A percentile compares a stretch with the other conserved stretches of the same genome.
phyloP scores from a whole-genome alignment of 2,797 vertebrate species.

The Clarias laeviceps region DNA sequence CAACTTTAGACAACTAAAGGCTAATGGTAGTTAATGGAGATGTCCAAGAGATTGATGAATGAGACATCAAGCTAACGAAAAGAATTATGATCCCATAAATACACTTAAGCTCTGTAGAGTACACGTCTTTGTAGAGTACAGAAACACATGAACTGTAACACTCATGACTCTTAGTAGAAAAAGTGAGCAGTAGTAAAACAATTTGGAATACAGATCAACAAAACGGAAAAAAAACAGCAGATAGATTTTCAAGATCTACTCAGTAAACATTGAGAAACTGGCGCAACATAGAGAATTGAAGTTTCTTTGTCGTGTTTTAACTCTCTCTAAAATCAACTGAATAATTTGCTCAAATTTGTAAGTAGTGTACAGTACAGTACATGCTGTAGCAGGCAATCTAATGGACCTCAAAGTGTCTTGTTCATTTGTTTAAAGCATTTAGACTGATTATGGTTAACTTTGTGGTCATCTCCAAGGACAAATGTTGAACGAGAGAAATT shows the following conservation, averaged over 20 bases:
- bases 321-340: slow-evolving; percentile 17
- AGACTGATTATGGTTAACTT: not conserved
- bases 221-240: not conserved
- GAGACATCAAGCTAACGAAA: not conserved
- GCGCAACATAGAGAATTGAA: not conserved
- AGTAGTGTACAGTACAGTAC: too few relatives aligned
- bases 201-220: not conserved
- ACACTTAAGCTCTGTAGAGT: not conserved
- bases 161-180: not conserved
- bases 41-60: not conserved
- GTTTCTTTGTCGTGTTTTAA: not conserved
- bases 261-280: not conserved
- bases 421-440: not conserved
- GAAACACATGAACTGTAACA: slow-evolving; percentile 1
- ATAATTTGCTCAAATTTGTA: not conserved
- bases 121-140: not conserved
- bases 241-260: not conserved
- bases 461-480: not conserved
- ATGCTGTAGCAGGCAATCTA: not conserved
- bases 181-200: not conserved
- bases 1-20: not conserved
- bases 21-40: not conserved
- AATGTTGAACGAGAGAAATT: not conserved
- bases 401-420: not conserved
- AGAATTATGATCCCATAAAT: not conserved